phyloP scores from a whole-genome alignment of 92 coral and sea anemone genomes.

The Parazoanthus darwini region DNA sequence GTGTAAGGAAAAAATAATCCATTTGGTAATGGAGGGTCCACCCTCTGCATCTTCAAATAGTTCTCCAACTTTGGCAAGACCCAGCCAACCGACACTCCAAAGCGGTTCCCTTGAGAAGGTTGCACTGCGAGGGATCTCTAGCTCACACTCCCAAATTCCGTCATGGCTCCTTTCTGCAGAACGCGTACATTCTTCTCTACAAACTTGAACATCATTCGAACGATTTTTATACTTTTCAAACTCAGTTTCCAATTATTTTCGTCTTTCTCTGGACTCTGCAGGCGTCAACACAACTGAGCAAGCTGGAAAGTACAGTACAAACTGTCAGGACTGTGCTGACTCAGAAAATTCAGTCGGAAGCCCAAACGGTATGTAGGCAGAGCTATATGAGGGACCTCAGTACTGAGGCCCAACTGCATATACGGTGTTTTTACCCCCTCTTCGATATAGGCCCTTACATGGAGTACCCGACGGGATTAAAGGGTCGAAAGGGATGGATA shows the following conservation, averaged over 20 bases:
- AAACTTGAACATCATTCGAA: not conserved
- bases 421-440: not conserved
- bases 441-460: too few species aligned
- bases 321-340: conserved; percentile 90
- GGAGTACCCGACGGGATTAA: too few species aligned
- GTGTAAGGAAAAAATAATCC: too few species aligned
- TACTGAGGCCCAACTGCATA: not conserved
- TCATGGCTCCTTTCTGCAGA: not conserved
- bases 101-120: too few species aligned
- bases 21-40: too few species aligned
- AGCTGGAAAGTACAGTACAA: conserved; percentile 90
- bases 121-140: not conserved
- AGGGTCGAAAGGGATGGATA: too few species aligned
- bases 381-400: not conserved
- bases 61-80: too few species aligned
- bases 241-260: not conserved
- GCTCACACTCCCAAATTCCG: not conserved
- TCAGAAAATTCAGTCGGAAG: conserved; percentile 94
- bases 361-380: conserved; percentile 90
- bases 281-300: conserved; percentile 83
- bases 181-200: not conserved
- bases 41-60: too few species aligned
- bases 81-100: too few species aligned
- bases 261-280: not conserved
- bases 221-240: not conserved